Conservation (phyloP, 53 echinoderm and acorn worm species). For the Astropecten irregularis region DNA sequence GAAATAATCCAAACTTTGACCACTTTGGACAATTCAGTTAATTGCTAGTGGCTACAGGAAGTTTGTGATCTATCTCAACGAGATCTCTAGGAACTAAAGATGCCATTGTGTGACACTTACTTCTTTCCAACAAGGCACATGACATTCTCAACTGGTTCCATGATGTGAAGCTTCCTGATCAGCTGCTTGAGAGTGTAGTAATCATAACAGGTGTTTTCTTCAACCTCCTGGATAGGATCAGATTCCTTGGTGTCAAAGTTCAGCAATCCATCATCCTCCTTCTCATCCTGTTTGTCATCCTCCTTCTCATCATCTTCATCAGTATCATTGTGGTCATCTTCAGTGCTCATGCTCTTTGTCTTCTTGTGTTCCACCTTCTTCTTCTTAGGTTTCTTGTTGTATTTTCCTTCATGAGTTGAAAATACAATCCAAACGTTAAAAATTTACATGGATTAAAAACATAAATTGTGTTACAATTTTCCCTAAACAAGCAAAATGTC, state of each 20-base stretch:
- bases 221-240: constrained; percentile 35
- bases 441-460: too few species aligned
- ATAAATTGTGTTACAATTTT: too few species aligned
- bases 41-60: too few species aligned
- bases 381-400: constrained; percentile 73
- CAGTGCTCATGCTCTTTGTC: constrained; percentile 29
- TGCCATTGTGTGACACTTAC: too few species aligned
- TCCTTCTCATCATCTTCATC: constrained; percentile 14
- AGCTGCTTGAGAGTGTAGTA: constrained; percentile 86
- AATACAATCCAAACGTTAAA: too few species aligned
- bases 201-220: constrained; percentile 45
- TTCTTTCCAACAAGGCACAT: constrained; percentile 94
- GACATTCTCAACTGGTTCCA: constrained; percentile 86
- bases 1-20: too few species aligned
- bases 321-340: neutral
- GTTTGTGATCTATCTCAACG: too few species aligned
- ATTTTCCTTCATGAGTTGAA: constrained; percentile 86
- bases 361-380: constrained; percentile 30
- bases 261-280: constrained; percentile 23
- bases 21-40: too few species aligned
- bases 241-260: constrained; percentile 31
- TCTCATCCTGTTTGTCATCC: neutral
- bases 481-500: too few species aligned
- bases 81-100: too few species aligned
- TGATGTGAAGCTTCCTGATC: constrained; percentile 96